Conservation (phyloP, 2,113 vertebrate species). For the Dryoscopus gambensis region DNA sequence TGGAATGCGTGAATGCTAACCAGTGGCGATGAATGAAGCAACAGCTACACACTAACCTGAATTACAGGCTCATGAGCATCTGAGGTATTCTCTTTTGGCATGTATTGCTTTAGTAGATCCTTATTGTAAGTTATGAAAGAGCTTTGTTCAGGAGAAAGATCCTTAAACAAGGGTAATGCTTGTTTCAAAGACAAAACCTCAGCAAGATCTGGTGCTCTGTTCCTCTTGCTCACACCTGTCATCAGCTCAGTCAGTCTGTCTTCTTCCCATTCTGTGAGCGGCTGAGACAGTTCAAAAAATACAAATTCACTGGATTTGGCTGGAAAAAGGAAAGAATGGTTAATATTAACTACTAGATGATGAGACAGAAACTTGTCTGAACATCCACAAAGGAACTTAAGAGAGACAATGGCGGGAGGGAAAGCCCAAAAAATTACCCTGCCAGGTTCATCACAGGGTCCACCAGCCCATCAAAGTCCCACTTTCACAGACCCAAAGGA, state of each 20-base stretch:
- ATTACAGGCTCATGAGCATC: slow-evolving; percentile 1
- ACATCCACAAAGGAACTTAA: not conserved
- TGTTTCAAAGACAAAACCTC: slow-evolving; percentile 68
- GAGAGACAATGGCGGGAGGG: not conserved
- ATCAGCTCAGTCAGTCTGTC: slow-evolving; percentile 66
- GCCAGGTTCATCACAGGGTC: not conserved
- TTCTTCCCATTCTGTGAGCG: slow-evolving; percentile 62
- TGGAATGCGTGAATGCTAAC: not conserved
- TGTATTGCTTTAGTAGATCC: slow-evolving; percentile 23
- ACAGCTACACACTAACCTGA: slow-evolving; percentile 59
- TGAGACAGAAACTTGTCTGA: not conserved
- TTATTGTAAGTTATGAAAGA: slow-evolving; percentile 65
- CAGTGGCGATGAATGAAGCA: not conserved
- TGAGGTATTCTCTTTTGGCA: not conserved
- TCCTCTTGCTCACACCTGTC: slow-evolving; percentile 62
- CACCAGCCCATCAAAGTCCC: not conserved
- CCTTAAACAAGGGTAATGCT: slow-evolving; percentile 66
- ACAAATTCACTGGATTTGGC: slow-evolving; percentile 72
- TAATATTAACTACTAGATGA: not conserved
- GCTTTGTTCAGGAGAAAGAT: slow-evolving; percentile 65
- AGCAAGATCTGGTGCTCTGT: slow-evolving; percentile 62
- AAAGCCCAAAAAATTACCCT: not conserved
- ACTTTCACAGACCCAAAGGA: not conserved
- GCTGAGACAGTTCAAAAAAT: slow-evolving; percentile 72
- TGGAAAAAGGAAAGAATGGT: slow-evolving; percentile 29